Evolutionary conservation across 2,888 invertebrate species (phyloP).

Genomic region (Lasioglossum figueresi): DNA sequence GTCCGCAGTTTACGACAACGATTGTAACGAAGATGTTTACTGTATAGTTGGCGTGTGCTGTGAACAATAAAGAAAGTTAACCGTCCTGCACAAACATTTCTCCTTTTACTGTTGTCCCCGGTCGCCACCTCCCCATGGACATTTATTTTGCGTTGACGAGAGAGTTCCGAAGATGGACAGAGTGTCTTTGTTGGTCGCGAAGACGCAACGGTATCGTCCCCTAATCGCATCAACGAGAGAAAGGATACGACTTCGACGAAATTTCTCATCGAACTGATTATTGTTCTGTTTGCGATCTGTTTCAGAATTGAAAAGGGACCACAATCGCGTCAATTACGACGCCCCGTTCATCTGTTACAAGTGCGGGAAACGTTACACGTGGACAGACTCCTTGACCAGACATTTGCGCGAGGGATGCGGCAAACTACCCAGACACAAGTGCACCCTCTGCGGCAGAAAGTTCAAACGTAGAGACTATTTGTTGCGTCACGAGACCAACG

Average conservation of each 20-base stretch:
- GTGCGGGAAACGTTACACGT: slow-evolving; percentile 80
- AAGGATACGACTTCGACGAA: slow-evolving; percentile 4
- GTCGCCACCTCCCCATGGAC: not conserved
- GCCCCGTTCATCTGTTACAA: slow-evolving; percentile 76
- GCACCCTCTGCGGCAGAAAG: slow-evolving; percentile 77
- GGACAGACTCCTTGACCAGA: slow-evolving; percentile 78
- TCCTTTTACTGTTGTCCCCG: not conserved
- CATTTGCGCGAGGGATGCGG: slow-evolving; percentile 78
- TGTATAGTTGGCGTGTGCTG: not conserved
- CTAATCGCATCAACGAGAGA: not conserved
- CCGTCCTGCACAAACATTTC: not conserved
- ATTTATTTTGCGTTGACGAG: not conserved
- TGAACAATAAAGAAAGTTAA: slow-evolving; percentile 8
- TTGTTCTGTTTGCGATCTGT: slow-evolving; percentile 62
- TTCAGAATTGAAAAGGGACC: slow-evolving; percentile 71
- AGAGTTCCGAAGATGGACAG: not conserved
- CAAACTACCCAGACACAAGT: slow-evolving; percentile 70
- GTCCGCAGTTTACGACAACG: not conserved
- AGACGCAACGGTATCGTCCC: slow-evolving; percentile 1
- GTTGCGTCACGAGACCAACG: slow-evolving; percentile 72
- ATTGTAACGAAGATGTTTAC: not conserved
- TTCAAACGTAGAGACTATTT: slow-evolving; percentile 80
- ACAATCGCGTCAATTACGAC: slow-evolving; percentile 70
- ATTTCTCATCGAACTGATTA: slow-evolving; percentile 47
- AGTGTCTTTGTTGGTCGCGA: not conserved